phyloP scores from a whole-genome alignment of 2,888 invertebrate species.

The Hypomecis atomaria region DNA sequence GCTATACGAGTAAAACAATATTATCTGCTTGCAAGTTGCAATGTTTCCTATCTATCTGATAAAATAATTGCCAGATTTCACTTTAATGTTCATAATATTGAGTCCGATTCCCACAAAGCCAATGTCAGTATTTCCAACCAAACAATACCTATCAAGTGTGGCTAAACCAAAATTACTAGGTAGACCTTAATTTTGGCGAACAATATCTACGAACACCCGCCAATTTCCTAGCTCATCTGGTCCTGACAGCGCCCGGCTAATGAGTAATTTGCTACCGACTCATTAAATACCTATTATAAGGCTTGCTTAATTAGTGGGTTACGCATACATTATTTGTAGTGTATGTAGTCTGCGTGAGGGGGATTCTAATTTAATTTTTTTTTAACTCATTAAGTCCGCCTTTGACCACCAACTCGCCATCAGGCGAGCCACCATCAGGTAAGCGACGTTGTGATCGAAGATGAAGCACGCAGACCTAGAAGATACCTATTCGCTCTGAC shows the following conservation, averaged over 20 bases:
- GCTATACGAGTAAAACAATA: too few relatives aligned
- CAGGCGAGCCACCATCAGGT: too few relatives aligned
- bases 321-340: slow-evolving; percentile 9
- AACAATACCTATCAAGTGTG: slow-evolving; percentile 21
- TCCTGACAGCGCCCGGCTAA: slow-evolving; percentile 40
- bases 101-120: neutral
- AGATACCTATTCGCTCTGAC: too few relatives aligned
- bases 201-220: slow-evolving; percentile 35
- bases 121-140: slow-evolving; percentile 1
- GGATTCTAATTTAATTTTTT: too few relatives aligned
- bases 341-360: neutral
- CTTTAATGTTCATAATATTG: neutral
- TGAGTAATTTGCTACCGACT: slow-evolving; percentile 42
- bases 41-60: too few relatives aligned
- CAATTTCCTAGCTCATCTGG: slow-evolving; percentile 40
- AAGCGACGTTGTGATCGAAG: too few relatives aligned
- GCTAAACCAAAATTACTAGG: slow-evolving; percentile 21
- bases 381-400: too few relatives aligned
- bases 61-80: too few relatives aligned
- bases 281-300: slow-evolving; percentile 31
- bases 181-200: slow-evolving; percentile 31
- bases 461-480: too few relatives aligned
- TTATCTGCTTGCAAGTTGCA: too few relatives aligned
- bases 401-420: too few relatives aligned
- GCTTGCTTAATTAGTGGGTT: slow-evolving; percentile 17